Evolutionary conservation across 37 sponge, comb jelly and placozoan genomes (phyloP), one percentile per base, ranked within the genome.

Genomic region (Geodia barretti): DNA sequence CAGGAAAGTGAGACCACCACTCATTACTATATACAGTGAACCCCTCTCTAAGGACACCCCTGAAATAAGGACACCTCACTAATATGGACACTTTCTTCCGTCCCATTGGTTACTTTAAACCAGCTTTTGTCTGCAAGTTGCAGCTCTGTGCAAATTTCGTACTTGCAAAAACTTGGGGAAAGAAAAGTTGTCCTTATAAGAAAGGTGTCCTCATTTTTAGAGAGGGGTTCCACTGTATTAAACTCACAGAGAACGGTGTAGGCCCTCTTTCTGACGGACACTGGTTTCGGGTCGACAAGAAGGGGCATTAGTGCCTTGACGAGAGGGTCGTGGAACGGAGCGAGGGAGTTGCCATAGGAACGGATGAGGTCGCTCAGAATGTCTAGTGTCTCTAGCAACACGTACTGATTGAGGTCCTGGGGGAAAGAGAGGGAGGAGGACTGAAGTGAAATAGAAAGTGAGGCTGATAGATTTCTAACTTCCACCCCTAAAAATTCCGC

Each of bases 191-290:
- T n/a, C n/a, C n/a, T n/a, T n/a, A n/a, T n/a, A n/a, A n/a, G n/a
- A n/a, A n/a, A n/a, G n/a, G n/a, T n/a, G n/a, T n/a, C n/a, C n/a
- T n/a, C n/a, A 19, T 58, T 20, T 19, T 19, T 20, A 20, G 60
- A 28, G 3, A 62, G 19, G 60, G 17, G 19, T 20, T 58, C 60
- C 36, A 3, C 11, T 47, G 54, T 14, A 47, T 47, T 30, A 0
- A n/a, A 90, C 84, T 94, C 41, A 96, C 98, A 91, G 9, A 98
- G 72, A 23, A 94, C 98, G 74, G 93, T 76, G 75, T 89, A 96
- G 23, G 96, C 81, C 64, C 98, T 88, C 86, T 98, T 98, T 66
- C 96, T 84, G 41, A 98, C 96, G 28, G 98, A 92, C 31, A 92
- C 59, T 1, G 92, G 88, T 34, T 73, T 72, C 34, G 92, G 92